Conservation (phyloP, 2,797 vertebrate genomes). For the Catostomus latipinnis region DNA sequence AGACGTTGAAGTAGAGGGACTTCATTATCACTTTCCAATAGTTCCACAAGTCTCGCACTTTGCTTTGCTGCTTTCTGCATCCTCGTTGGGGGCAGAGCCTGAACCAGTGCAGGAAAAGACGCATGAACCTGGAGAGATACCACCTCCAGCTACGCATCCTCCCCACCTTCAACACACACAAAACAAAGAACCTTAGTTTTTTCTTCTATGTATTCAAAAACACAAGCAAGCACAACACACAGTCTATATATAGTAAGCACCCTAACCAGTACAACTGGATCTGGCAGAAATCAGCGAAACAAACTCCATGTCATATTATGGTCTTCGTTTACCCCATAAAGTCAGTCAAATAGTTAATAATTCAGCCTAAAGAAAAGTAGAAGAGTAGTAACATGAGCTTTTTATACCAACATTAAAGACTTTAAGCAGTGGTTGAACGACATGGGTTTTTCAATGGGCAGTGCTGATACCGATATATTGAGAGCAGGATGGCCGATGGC, state of each 20-base stretch:
- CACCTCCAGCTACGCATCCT: constrained; percentile 86
- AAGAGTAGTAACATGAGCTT: not conserved
- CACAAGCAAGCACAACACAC: not conserved
- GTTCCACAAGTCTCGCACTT: constrained; percentile 79
- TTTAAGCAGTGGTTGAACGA: no score
- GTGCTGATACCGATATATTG: no score
- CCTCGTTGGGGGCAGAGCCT: constrained; percentile 77
- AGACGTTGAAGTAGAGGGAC: constrained; percentile 90
- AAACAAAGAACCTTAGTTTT: not conserved
- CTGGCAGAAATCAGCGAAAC: no score
- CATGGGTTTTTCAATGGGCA: no score
- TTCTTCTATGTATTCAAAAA: not conserved
- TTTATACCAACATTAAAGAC: no score
- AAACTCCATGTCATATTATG: no score
- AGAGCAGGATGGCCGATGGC: no score
- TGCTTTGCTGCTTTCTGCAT: constrained; percentile 64
- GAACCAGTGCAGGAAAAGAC: constrained; percentile 85
- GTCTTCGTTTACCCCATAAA: no score
- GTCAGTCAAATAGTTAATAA: not conserved
- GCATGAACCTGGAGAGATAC: constrained; percentile 83
- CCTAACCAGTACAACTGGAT: not conserved
- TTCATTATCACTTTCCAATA: constrained; percentile 86
- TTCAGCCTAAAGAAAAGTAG: not conserved
- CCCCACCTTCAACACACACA: constrained; percentile 35
- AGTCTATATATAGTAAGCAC: not conserved